Evolutionary conservation across 2,113 vertebrate species (phyloP).

Genomic region (Poeciliopsis occidentalis): DNA sequence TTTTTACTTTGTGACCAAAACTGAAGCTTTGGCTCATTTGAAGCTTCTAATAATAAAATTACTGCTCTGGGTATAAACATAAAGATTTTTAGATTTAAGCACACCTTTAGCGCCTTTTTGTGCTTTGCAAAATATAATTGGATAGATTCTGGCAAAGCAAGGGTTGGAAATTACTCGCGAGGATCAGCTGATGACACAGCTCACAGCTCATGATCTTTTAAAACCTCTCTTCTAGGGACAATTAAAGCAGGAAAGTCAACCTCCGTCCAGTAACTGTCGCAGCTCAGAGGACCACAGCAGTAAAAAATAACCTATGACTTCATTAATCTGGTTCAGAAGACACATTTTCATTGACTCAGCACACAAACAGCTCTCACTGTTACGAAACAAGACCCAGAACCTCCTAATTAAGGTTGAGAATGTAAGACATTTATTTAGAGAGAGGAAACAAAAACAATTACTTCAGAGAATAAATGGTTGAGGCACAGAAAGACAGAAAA

Average conservation of each 20-base stretch:
- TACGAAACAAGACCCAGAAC: constrained; percentile 14
- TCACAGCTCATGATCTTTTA: constrained; percentile 35
- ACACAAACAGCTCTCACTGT: constrained; percentile 18
- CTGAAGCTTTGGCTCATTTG: constrained; percentile 31
- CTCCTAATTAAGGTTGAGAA: neutral
- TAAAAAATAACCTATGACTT: constrained; percentile 40
- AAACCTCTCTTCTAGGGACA: constrained; percentile 47
- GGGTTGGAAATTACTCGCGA: constrained; percentile 23
- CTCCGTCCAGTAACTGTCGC: constrained; percentile 22
- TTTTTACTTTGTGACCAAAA: no score
- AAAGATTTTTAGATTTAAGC: constrained; percentile 32
- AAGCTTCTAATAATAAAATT: constrained; percentile 58
- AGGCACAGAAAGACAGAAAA: neutral
- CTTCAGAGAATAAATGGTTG: constrained; percentile 14
- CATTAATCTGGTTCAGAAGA: constrained; percentile 36
- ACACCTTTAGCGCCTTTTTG: neutral
- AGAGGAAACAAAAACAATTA: constrained; percentile 21
- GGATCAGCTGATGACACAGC: constrained; percentile 31
- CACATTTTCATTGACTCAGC: constrained; percentile 15
- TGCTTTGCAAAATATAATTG: constrained; percentile 29
- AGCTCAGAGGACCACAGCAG: constrained; percentile 17
- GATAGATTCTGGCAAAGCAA: constrained; percentile 29
- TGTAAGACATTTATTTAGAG: constrained; percentile 35
- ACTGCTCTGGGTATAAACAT: constrained; percentile 27
- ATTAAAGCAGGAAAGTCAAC: constrained; percentile 43